A percentile compares a stretch with the other conserved stretches of the same genome.
Evolutionary conservation across 1,140 invertebrate genomes (phyloP).

Genomic region (Acromyrmex echinatior): DNA sequence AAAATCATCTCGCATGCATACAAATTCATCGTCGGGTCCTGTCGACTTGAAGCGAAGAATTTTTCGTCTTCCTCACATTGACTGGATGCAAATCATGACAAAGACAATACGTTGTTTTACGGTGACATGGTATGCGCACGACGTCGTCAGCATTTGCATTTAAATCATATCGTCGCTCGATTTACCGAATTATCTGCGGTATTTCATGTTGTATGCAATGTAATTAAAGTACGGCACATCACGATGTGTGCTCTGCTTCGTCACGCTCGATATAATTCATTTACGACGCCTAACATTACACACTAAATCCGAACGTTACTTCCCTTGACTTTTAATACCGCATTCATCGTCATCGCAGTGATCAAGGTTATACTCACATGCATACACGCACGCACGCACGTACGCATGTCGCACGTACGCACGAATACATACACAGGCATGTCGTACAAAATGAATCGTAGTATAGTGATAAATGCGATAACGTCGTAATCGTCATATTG

Average conservation of each 20-base stretch:
- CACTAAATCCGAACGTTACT: slow-evolving; percentile 24
- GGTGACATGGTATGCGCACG: slow-evolving; percentile 59
- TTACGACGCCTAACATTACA: slow-evolving; percentile 10
- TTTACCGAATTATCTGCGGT: slow-evolving; percentile 70
- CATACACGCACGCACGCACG: neutral
- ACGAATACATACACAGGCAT: slow-evolving; percentile 64
- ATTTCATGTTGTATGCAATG: slow-evolving; percentile 61
- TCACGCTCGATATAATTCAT: neutral
- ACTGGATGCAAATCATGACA: slow-evolving; percentile 76
- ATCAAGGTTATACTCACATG: slow-evolving; percentile 21
- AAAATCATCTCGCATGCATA: neutral
- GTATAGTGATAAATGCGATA: slow-evolving; percentile 66
- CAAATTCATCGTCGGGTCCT: slow-evolving; percentile 2
- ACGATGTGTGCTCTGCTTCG: slow-evolving; percentile 27
- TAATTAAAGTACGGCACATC: slow-evolving; percentile 36
- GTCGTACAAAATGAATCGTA: slow-evolving; percentile 77
- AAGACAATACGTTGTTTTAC: slow-evolving; percentile 68
- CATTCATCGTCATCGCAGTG: neutral
- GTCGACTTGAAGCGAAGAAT: slow-evolving; percentile 1
- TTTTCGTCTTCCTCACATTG: slow-evolving; percentile 66
- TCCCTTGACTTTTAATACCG: neutral
- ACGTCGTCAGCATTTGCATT: slow-evolving; percentile 57
- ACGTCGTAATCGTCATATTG: slow-evolving; percentile 75
- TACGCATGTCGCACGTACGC: neutral
- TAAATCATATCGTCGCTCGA: slow-evolving; percentile 62